phyloP scores from a whole-genome alignment of 2,888 invertebrate species.

The Rhamnusium bicolor region DNA sequence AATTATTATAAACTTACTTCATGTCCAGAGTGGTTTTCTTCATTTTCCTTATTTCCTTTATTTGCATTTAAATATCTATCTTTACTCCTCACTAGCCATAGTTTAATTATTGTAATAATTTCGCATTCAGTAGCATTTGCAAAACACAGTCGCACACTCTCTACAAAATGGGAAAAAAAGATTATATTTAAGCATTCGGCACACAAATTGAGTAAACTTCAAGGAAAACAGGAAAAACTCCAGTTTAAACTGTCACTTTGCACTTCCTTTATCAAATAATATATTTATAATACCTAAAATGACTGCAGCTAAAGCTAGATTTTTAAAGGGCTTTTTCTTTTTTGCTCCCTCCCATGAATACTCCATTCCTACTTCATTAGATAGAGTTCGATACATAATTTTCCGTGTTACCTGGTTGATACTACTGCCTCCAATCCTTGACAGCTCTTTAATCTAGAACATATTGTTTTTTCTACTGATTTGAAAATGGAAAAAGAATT shows the following conservation, averaged over 20 bases:
- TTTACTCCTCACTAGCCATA: neutral
- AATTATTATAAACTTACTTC: too few relatives aligned
- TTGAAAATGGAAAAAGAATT: too few relatives aligned
- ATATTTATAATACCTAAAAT: neutral
- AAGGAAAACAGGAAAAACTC: too few relatives aligned
- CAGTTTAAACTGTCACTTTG: too few relatives aligned
- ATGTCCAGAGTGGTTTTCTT: too few relatives aligned
- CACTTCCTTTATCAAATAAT: too few relatives aligned
- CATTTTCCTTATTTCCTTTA: too few relatives aligned
- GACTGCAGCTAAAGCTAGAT: neutral
- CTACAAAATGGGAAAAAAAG: too few relatives aligned
- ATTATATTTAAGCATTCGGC: too few relatives aligned
- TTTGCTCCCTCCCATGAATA: neutral
- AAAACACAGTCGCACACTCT: neutral
- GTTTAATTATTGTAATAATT: neutral
- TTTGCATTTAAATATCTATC: neutral
- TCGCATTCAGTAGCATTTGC: neutral
- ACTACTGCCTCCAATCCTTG: neutral
- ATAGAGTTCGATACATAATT: neutral
- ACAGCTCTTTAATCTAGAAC: neutral
- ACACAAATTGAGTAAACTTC: too few relatives aligned
- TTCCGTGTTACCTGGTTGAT: neutral
- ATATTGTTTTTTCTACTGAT: too few relatives aligned
- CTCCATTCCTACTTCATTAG: neutral
- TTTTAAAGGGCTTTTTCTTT: neutral